Conservation (phyloP, 2,888 invertebrate species). For the Volucella zonaria region DNA sequence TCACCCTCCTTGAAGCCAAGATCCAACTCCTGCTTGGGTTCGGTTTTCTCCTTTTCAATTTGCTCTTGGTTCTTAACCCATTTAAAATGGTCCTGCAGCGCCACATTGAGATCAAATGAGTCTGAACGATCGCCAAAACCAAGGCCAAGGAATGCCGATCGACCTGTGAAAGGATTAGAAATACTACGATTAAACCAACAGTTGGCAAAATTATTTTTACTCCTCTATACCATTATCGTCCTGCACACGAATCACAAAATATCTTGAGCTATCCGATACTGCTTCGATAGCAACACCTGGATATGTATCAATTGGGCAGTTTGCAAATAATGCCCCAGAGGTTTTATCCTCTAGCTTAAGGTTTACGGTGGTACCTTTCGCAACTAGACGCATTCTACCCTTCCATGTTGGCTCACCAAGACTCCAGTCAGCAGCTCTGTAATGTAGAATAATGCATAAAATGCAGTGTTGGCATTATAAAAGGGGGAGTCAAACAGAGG, state of each 20-base stretch:
- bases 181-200: conserved; percentile 49
- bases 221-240: conserved; percentile 92
- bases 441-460: conserved; percentile 75
- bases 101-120: conserved; percentile 99
- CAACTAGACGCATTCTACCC: conserved; percentile 95
- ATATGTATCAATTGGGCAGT: conserved; percentile 97
- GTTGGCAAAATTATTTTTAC: background rate
- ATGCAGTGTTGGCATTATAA: conserved; percentile 66
- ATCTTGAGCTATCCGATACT: conserved; percentile 98
- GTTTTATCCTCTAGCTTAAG: conserved; percentile 98
- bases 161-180: conserved; percentile 83
- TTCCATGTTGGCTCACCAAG: conserved; percentile 99
- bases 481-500: conserved; percentile 41
- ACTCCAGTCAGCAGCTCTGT: conserved; percentile 99
- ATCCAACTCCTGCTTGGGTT: conserved; percentile 92
- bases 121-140: conserved; percentile 99
- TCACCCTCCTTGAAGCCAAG: conserved; percentile 99
- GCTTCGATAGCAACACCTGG: conserved; percentile 97
- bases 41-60: conserved; percentile 90
- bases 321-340: conserved; percentile 96
- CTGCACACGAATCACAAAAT: conserved; percentile 97
- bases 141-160: conserved; percentile 96
- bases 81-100: conserved; percentile 99
- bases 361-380: conserved; percentile 92
- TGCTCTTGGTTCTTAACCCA: conserved; percentile 93